Evolutionary conservation across 2,888 invertebrate species (phyloP).

Genomic region (Parthenolecanium corni): DNA sequence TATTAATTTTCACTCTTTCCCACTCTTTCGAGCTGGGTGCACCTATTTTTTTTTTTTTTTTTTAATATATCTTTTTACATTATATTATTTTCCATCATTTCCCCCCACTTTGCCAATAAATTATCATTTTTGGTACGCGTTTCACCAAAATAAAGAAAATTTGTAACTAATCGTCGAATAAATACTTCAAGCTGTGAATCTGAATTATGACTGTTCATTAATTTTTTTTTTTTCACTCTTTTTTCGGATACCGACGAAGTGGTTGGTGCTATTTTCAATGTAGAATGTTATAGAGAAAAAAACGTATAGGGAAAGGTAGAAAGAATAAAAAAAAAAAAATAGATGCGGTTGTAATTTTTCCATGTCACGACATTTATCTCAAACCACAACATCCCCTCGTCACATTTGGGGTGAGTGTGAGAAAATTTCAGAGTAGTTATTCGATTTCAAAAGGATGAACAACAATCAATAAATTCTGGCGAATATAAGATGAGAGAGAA

Average conservation of each 20-base stretch:
- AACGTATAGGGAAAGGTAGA: background rate
- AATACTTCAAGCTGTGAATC: constrained; percentile 20
- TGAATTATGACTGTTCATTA: constrained; percentile 25
- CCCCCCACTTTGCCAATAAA: background rate
- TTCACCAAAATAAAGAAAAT: constrained; percentile 9
- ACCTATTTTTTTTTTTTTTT: too few species aligned
- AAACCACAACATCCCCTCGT: background rate
- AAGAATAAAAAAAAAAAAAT: background rate
- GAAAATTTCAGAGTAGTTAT: too few species aligned
- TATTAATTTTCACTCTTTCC: constrained; percentile 11
- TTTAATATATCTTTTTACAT: background rate
- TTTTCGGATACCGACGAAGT: background rate
- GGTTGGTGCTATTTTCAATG: background rate
- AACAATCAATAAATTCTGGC: too few species aligned
- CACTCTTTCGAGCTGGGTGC: too few species aligned
- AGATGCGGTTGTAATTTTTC: background rate
- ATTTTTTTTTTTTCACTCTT: constrained; percentile 2
- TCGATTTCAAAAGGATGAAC: too few species aligned
- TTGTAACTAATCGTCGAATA: constrained; percentile 24
- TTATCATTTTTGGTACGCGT: constrained; percentile 4
- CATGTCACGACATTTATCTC: background rate
- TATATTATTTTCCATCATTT: background rate
- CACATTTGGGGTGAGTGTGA: too few species aligned
- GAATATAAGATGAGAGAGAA: too few species aligned
- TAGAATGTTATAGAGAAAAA: too few species aligned